Evolutionary conservation across 2,113 vertebrate genomes (phyloP), one percentile per base, ranked within the genome.

Genomic region (Alosa alosa): DNA sequence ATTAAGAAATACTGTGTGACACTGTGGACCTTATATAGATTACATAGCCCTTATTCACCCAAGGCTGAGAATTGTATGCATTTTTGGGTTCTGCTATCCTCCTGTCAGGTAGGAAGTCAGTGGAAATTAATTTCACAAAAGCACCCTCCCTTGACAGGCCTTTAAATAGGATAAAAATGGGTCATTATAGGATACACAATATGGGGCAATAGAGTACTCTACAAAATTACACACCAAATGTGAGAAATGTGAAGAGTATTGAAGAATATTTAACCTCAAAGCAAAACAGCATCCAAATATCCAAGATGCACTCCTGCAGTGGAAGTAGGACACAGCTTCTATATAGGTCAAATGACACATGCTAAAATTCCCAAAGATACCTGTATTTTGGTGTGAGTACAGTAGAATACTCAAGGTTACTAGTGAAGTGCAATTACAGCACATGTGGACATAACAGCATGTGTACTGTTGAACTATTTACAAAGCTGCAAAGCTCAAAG

Each of bases 121-220:
- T 86, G 85, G 84, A 89, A 88, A 84, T 86, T 89, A 17, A 85
- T 86, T 90, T 87, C 64, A 91, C 84, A 87, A 84, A 82, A 78
- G 81, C 45, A 84, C 39, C 83, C 83, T 89, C 86, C 82, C 82
- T 81, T 86, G 84, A 20, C 87, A 86, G 85, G 86, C 87, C 92
- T 93, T 94, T 93, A 93, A 94, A 93, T 91, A 94, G 91, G 89
- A 88, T 87, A 89, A 88, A 94, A 94, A 89, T 93, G 85, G 91
- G 93, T 93, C 92, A 92, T 52, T 90, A 87, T 86, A 86, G 87
- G 87, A 85, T 87, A 84, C 82, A 81, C 46, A 57, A 86, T 89
- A 78, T 81, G 75, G 83, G 75, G 75, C 88, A 84, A 81, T 47
- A 31, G 13, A 17, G 45, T 47, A 85, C 81, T 8, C 49, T 22